Evolutionary conservation across 2,113 vertebrate genomes (phyloP), one percentile per base, ranked within the genome.

Genomic region (Rhabdomys dilectus): DNA sequence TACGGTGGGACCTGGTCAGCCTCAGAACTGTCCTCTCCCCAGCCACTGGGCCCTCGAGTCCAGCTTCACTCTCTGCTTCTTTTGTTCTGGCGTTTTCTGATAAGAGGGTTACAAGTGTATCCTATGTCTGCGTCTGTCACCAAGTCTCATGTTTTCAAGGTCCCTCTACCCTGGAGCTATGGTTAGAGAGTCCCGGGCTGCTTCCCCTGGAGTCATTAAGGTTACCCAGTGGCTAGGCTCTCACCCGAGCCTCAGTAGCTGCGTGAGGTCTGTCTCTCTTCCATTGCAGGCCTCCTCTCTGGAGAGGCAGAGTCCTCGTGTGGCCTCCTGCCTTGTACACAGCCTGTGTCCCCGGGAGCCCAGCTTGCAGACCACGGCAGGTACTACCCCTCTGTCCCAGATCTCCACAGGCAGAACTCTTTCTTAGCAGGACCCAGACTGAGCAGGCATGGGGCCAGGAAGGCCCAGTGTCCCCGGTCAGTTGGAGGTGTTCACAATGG

Each of bases 281-380:
- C 91, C 89, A 89, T 84, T 4, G 0, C 94, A 99, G 99, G 98
- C 98, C 98, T 98, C 99, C 97, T 98, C 99, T 1, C 95, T 98
- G 73, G 98, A 98, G 96, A 97, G 98, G 97, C 98, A 98, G 97
- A 98, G 98, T 60, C 98, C 98, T 0, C 92, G 82, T 21, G 97
- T 98, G 96, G 98, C 98, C 5, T 58, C 98, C 0, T 98, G 98
- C 93, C 98, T 98, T 80, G 76, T 97, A 22, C 98, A 91, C 86
- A 93, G 97, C 72, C 97, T 99, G 3, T 98, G 98, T 94, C 98
- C 98, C 0, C 97, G 97, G 90, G 98, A 98, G 96, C 97, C 98
- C 1, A 58, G 97, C 96, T 97, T 98, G 92, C 98, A 98, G 95
- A 98, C 97, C 0, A 85, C 98, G 9, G 98, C 98, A 99, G 99